These are phyloP conservation scores for Pseudocheirus occidentalis DNA, from an alignment of 2,797 vertebrate species.

Conservation along the genomic window DNA sequence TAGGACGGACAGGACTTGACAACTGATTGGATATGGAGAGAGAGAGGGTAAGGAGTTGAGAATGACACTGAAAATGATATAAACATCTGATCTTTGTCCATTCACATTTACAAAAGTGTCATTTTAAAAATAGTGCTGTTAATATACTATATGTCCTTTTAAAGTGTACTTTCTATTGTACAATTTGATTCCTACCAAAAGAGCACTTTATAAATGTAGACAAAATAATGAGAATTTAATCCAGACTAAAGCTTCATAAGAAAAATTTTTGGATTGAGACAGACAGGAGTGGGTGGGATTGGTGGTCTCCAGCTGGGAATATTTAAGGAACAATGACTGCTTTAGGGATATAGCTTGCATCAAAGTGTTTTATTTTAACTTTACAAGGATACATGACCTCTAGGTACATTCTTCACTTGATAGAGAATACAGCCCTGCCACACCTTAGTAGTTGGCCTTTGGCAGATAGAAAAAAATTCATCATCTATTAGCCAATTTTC, in stretches of 20 bases:
- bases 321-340: neutral
- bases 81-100: neutral
- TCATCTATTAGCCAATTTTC: neutral
- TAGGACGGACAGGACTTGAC: neutral
- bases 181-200: neutral
- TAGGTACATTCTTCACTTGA: neutral
- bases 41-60: neutral
- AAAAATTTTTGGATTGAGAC: neutral
- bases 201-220: neutral
- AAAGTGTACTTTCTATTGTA: neutral
- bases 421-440: neutral
- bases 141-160: neutral
- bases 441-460: neutral
- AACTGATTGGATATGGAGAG: neutral
- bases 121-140: neutral
- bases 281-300: neutral
- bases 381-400: neutral
- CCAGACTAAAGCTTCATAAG: neutral
- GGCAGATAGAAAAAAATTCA: neutral
- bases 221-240: neutral
- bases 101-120: neutral
- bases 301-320: neutral
- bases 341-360: neutral
- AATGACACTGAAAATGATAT: neutral
- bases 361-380: neutral